Base-by-base conservation (phyloP, 2,888 invertebrate genomes). In the Lissocephala sabroskyi region DNA sequence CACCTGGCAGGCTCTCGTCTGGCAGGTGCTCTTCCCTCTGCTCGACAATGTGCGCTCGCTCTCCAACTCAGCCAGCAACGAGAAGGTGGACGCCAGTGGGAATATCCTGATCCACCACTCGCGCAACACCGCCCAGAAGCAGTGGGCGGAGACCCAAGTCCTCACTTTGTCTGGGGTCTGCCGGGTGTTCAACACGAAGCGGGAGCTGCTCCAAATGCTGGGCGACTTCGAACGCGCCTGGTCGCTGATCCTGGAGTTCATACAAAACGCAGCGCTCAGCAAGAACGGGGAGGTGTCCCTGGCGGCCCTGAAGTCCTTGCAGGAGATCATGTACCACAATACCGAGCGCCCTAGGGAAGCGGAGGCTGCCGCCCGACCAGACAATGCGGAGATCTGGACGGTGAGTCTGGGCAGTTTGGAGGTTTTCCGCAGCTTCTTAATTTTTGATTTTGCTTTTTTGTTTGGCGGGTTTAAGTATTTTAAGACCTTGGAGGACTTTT, bases 61-160 rank as follows among this genome's bases (percentile, higher is more conserved):
- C 5, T 90, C 90, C 4, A 89, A 87, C 56, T 88, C 89, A 4
- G 90, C 90, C 2, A 90, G 89, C 65, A 89, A 86, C 65, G 90
- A 90, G 73, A 85, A 85, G 56, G 95, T 96, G 40, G 95, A 96
- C 79, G 92, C 94, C 0, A 95, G 95, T 36, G 95, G 93, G 50
- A 97, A 96, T 80, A 96, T 98, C 63, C 87, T 98, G 3, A 98
- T 99, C 71, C 99, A 99, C 85, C 99, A 99, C 85, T 96, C 98
- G 1, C 88, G 99, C 50, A 98, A 99, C 84, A 99, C 99, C 0
- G 98, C 98, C 40, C 97, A 97, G 84, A 98, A 98, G 77, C 98
- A 98, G 80, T 98, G 98, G 98, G 97, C 98, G 0, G 98, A 98
- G 85, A 98, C 98, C 1, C 95, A 97, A 87, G 97, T 95, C 30